These are phyloP conservation scores for Pseudomyrmex gracilis DNA, from an alignment of 1,140 invertebrate species.

Conservation along the genomic window DNA sequence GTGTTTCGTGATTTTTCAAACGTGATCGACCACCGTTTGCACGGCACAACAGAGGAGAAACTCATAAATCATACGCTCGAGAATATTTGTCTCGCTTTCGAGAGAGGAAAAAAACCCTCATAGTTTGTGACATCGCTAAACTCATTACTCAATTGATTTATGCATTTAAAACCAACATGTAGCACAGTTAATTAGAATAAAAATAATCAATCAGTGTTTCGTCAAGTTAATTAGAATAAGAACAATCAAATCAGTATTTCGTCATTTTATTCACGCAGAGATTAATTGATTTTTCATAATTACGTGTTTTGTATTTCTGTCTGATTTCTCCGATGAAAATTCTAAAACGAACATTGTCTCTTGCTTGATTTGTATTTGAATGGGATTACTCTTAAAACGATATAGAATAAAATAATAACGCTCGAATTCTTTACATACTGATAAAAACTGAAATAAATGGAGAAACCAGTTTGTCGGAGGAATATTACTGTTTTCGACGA, in stretches of 20 bases:
- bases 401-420: too few species aligned
- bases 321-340: background rate
- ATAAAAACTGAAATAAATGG: too few species aligned
- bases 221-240: background rate
- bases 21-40: background rate
- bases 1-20: slow-evolving; percentile 18
- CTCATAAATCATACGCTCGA: background rate
- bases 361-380: background rate
- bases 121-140: background rate
- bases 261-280: background rate
- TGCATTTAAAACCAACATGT: background rate
- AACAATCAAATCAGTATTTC: background rate
- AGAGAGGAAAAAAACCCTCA: background rate
- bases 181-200: background rate
- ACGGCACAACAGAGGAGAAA: background rate
- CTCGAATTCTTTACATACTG: too few species aligned
- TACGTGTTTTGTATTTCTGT: background rate
- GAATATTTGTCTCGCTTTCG: background rate
- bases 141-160: background rate
- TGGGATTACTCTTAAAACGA: background rate
- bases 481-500: background rate
- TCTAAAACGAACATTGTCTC: too few species aligned
- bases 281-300: background rate
- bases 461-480: too few species aligned
- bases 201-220: background rate